phyloP scores from a whole-genome alignment of 2,888 invertebrate species.

The Cremastinae sp. region DNA sequence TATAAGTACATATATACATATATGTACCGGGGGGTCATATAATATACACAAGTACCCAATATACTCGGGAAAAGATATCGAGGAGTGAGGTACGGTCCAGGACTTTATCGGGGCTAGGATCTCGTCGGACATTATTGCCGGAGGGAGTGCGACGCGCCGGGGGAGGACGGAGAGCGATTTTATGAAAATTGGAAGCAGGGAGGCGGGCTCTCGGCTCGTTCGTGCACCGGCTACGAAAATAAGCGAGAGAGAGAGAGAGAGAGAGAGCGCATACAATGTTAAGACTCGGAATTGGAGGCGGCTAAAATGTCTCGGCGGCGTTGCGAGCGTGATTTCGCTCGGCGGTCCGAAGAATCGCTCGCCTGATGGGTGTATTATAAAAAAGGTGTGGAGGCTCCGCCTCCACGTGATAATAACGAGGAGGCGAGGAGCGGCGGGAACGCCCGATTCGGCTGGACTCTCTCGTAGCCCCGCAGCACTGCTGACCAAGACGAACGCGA shows the following conservation, averaged over 20 bases:
- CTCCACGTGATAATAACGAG: conserved; percentile 47
- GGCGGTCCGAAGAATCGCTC: no score
- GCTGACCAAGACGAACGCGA: conserved; percentile 12
- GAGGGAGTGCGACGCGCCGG: conserved; percentile 52
- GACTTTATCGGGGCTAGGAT: conserved; percentile 68
- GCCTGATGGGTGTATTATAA: no score
- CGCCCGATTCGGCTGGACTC: conserved; percentile 53
- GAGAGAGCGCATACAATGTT: no score
- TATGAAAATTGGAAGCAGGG: conserved; percentile 58
- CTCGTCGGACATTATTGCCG: conserved; percentile 73
- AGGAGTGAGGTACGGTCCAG: conserved; percentile 66
- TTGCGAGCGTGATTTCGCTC: no score
- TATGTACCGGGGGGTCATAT: not conserved
- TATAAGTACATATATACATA: not conserved
- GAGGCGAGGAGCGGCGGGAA: conserved; percentile 35
- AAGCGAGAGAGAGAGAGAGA: not conserved
- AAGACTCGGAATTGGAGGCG: no score
- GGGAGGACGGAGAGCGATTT: conserved; percentile 58
- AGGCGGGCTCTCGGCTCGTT: conserved; percentile 57
- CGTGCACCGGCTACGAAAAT: conserved; percentile 37
- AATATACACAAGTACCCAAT: conserved; percentile 22
- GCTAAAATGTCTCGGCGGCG: no score
- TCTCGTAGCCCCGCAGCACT: conserved; percentile 8
- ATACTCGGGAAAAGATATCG: conserved; percentile 63
- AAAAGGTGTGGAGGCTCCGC: conserved; percentile 51